Evolutionary conservation across 2,888 invertebrate species (phyloP).

Genomic region (Amblyjoppa fuscipennis): DNA sequence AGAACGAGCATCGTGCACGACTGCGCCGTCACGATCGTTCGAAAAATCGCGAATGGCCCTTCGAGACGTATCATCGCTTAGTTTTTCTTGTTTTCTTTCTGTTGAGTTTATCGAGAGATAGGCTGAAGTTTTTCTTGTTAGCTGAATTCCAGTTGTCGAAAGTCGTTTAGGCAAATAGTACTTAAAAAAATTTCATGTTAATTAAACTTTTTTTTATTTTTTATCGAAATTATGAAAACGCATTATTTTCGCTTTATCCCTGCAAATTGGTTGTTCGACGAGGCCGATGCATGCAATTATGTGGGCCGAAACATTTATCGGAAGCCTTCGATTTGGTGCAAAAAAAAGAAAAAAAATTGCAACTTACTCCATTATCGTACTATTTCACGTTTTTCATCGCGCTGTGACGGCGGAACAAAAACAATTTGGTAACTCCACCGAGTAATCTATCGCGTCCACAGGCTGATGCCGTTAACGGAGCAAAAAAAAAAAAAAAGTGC

Average conservation of each 20-base stretch:
- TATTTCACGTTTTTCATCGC: background rate
- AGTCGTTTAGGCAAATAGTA: too few relatives aligned
- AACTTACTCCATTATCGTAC: background rate
- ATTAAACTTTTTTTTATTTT: too few relatives aligned
- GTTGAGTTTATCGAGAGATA: background rate
- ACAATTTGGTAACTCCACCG: background rate
- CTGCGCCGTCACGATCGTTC: slow-evolving; percentile 33
- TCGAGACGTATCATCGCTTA: slow-evolving; percentile 38
- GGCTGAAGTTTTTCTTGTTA: too few relatives aligned
- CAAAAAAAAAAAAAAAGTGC: too few relatives aligned
- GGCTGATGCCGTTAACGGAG: background rate
- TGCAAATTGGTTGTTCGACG: too few relatives aligned
- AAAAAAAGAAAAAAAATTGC: background rate
- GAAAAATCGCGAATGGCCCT: slow-evolving; percentile 57
- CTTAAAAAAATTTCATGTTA: too few relatives aligned
- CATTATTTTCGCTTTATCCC: too few relatives aligned
- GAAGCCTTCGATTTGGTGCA: background rate
- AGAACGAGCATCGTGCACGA: slow-evolving; percentile 10
- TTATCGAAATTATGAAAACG: too few relatives aligned
- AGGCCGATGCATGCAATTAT: too few relatives aligned
- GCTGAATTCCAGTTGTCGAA: too few relatives aligned
- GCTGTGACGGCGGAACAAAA: background rate
- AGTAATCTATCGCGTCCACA: background rate
- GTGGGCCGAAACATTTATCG: background rate
- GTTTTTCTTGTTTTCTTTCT: slow-evolving; percentile 6